These are phyloP conservation scores for Petrocephalus sullivani DNA, from an alignment of 2,797 vertebrate genomes.

Conservation along the genomic window DNA sequence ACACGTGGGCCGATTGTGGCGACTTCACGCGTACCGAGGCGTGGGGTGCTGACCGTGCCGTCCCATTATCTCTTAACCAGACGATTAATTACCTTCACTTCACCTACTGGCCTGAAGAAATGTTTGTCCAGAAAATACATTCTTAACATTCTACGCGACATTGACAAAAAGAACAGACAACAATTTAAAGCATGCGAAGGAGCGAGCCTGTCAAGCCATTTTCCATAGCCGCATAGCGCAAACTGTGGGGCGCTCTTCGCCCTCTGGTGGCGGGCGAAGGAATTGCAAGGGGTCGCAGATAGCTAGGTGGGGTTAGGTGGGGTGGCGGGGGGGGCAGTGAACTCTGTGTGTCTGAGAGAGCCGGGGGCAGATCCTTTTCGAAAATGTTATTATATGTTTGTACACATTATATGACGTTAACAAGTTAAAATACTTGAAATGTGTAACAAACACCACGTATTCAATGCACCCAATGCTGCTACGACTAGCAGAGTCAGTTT, in stretches of 20 bases:
- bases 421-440: background rate
- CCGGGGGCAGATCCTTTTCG: background rate
- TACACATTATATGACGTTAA: background rate
- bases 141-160: too few relatives aligned
- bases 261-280: background rate
- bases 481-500: background rate
- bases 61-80: background rate
- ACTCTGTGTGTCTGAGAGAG: background rate
- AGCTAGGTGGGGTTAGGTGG: too few relatives aligned
- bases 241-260: background rate
- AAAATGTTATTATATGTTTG: background rate
- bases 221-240: background rate
- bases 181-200: too few relatives aligned
- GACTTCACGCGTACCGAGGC: too few relatives aligned
- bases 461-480: background rate
- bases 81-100: too few relatives aligned
- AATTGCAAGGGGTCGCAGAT: background rate
- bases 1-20: background rate
- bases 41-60: background rate
- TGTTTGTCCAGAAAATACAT: too few relatives aligned
- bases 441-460: background rate
- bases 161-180: too few relatives aligned
- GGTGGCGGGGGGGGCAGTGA: background rate
- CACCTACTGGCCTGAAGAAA: background rate
- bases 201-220: too few relatives aligned